These are phyloP conservation scores for Lepisosteus osseus DNA, from an alignment of 2,113 vertebrate species.

Conservation along the genomic window DNA sequence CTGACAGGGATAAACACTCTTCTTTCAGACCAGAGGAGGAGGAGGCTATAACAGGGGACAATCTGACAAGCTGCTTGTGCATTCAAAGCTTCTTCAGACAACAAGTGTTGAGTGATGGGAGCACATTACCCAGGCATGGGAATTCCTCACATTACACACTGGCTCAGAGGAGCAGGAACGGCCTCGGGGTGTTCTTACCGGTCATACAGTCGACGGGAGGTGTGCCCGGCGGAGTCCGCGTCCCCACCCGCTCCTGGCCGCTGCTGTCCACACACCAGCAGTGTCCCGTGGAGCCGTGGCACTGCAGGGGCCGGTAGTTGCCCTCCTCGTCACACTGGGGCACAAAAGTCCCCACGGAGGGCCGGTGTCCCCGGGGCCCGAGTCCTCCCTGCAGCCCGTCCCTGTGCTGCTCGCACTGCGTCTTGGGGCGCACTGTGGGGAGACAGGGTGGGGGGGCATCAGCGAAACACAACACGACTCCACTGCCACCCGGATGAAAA, in stretches of 20 bases:
- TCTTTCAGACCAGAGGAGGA: too few relatives aligned
- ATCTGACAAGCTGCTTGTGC: too few relatives aligned
- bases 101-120: too few relatives aligned
- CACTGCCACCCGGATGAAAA: too few relatives aligned
- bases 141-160: too few relatives aligned
- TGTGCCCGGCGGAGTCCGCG: conserved; percentile 44
- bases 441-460: conserved; percentile 45
- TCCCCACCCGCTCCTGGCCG: conserved; percentile 62
- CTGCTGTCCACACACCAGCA: conserved; percentile 67
- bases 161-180: too few relatives aligned
- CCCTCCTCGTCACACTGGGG: conserved; percentile 76
- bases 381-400: conserved; percentile 45
- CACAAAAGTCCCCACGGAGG: conserved; percentile 47
- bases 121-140: too few relatives aligned
- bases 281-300: conserved; percentile 61
- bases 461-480: too few relatives aligned
- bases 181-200: conserved; percentile 47
- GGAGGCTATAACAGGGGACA: too few relatives aligned
- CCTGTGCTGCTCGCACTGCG: conserved; percentile 67
- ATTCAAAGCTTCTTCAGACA: too few relatives aligned
- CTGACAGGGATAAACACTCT: too few relatives aligned
- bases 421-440: conserved; percentile 41
- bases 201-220: conserved; percentile 41
- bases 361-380: conserved; percentile 4
- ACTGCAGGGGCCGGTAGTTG: conserved; percentile 67